Percentiles rank a stretch among this genome's conserved stretches.
Evolutionary conservation across 1,140 invertebrate species (phyloP).

Genomic region (Pentalonia nigronervosa): DNA sequence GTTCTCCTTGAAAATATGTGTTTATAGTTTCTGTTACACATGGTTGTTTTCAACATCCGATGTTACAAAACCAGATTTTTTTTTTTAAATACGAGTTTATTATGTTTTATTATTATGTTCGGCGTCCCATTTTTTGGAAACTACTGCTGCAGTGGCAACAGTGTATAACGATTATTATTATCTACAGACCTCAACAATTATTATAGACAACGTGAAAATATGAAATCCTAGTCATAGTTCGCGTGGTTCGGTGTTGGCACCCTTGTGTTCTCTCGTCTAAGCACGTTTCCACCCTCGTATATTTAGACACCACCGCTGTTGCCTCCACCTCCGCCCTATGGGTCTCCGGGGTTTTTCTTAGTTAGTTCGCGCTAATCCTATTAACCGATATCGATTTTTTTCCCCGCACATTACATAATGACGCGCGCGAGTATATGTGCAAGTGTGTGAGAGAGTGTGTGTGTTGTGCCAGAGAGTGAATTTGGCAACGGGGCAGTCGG

Average conservation of each 20-base stretch:
- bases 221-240: conserved; percentile 23
- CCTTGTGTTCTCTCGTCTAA: conserved; percentile 50
- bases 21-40: neutral
- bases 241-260: conserved; percentile 29
- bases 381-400: conserved; percentile 58
- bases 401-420: conserved; percentile 55
- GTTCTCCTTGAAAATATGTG: neutral
- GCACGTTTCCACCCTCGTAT: conserved; percentile 56
- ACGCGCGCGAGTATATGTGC: conserved; percentile 14
- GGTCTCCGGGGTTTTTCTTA: conserved; percentile 56
- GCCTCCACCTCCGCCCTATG: conserved; percentile 1
- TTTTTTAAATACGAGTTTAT: neutral
- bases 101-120: neutral
- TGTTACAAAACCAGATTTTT: neutral
- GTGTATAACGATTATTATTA: neutral
- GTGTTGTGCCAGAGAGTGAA: conserved; percentile 27
- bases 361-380: conserved; percentile 57
- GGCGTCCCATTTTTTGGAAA: neutral
- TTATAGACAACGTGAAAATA: conserved; percentile 11
- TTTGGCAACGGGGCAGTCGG: conserved; percentile 46
- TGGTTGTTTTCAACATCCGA: neutral
- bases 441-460: neutral
- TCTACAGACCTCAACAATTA: neutral
- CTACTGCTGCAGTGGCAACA: neutral
- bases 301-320: conserved; percentile 34